Evolutionary conservation across 2,113 vertebrate genomes (phyloP).

Genomic region (Tenrec ecaudatus): DNA sequence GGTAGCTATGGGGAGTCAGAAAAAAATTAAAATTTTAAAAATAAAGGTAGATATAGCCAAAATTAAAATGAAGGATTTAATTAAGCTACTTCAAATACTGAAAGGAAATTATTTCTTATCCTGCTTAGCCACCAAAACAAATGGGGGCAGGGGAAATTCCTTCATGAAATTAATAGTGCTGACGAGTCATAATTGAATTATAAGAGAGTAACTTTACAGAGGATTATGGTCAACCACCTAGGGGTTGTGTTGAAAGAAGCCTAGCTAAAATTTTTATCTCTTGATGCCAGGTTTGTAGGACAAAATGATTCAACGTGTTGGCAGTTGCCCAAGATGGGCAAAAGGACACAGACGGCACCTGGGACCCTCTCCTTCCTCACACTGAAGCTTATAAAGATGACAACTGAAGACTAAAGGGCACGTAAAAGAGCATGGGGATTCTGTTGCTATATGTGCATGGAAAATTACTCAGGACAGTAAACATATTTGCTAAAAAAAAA

Average conservation of each 20-base stretch:
- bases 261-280: constrained; percentile 35
- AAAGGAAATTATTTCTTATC: constrained; percentile 65
- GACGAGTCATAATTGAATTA: constrained; percentile 51
- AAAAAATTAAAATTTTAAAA: background rate
- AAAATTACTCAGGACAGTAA: background rate
- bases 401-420: background rate
- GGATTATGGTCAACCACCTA: constrained; percentile 63
- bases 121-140: constrained; percentile 45
- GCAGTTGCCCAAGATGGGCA: constrained; percentile 41
- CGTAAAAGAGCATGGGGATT: background rate
- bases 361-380: background rate
- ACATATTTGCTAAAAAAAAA: background rate
- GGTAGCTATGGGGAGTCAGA: background rate
- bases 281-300: constrained; percentile 48
- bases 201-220: constrained; percentile 54
- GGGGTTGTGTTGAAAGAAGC: constrained; percentile 57
- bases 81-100: constrained; percentile 60
- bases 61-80: constrained; percentile 68
- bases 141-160: background rate
- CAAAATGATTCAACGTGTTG: constrained; percentile 66
- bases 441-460: background rate
- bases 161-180: constrained; percentile 61
- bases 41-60: constrained; percentile 32
- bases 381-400: background rate
- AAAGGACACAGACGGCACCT: background rate